A percentile compares a stretch with the other conserved stretches of the same genome.
Conservation (phyloP, 2,888 invertebrate genomes). For the Patella ulyssiponensis region DNA sequence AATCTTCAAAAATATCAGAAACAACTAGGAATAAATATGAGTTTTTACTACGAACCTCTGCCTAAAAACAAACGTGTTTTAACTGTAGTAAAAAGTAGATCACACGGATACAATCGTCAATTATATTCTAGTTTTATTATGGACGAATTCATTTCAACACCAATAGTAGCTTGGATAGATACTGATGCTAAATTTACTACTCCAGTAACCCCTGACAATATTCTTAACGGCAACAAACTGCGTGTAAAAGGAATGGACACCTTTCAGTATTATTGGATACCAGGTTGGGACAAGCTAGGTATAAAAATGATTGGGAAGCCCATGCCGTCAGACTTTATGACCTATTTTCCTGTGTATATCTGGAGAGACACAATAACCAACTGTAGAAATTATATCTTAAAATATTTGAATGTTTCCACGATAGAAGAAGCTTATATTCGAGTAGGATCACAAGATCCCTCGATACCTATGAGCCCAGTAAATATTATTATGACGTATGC, state of each 20-base stretch:
- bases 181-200: not conserved
- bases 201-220: not conserved
- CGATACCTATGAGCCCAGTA: not conserved
- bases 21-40: not conserved
- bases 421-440: not conserved
- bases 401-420: not conserved
- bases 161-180: not conserved
- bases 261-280: not conserved
- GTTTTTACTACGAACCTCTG: not conserved
- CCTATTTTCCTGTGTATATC: not conserved
- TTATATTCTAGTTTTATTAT: not conserved
- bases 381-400: not conserved
- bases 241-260: not conserved
- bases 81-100: not conserved
- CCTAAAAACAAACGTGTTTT: not conserved
- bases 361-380: conserved; percentile 4
- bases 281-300: not conserved
- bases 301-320: not conserved
- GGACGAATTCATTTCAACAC: not conserved
- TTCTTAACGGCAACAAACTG: not conserved
- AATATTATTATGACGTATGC: not conserved
- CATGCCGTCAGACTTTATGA: not conserved
- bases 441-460: not conserved
- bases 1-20: not conserved
- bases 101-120: not conserved